Base-by-base conservation (phyloP, 2,113 vertebrate genomes). In the Gallinago jamesoni region DNA sequence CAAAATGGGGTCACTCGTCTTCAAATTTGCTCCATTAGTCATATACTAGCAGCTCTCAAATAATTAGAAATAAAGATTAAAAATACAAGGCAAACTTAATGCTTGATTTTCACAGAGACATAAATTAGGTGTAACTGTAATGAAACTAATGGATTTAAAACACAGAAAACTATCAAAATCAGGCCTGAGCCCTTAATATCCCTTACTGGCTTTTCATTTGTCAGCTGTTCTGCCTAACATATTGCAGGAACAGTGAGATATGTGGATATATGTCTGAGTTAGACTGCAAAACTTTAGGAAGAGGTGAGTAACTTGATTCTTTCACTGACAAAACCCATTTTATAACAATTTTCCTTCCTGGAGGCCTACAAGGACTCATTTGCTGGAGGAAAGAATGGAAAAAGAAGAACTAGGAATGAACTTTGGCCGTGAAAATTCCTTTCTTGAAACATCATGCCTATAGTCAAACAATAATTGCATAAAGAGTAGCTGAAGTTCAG, bases 41-140 rank as follows among this genome's bases (percentile, higher is more conserved):
- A 43, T 35, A 28, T 33, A 45, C 27, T 35, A 91, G 43, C 47
- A 60, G 39, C 27, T 91, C 35, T 79, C 39, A 84, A 80, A 93
- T 81, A 2, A 37, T 56, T 87, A 84, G 69, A 94, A 93, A 84
- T 37, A 62, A 84, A 83, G 23, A 66, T 20, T 41, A 41, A 94
- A 87, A 94, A 82, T 62, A 82, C 10, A 60, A 91, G 37, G 10
- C n/a, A 84, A 79, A 79, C 41, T 24, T 77, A 79, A 60, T 64
- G 50, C 50, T 89, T 69, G 37, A 48, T 91, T 91, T 87, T 95
- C 70, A 76, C 43, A 68, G 15, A 50, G 30, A 41, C 0, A 5
- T 66, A 90, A 93, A 62, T 90, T 82, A 85, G 57, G 48, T 96
- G 45, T 41, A 73, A 73, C 62, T 87, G 67, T 57, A 86, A 89